These are phyloP conservation scores for Geococcyx californianus DNA, from an alignment of 2,113 vertebrate species.

Conservation along the genomic window DNA sequence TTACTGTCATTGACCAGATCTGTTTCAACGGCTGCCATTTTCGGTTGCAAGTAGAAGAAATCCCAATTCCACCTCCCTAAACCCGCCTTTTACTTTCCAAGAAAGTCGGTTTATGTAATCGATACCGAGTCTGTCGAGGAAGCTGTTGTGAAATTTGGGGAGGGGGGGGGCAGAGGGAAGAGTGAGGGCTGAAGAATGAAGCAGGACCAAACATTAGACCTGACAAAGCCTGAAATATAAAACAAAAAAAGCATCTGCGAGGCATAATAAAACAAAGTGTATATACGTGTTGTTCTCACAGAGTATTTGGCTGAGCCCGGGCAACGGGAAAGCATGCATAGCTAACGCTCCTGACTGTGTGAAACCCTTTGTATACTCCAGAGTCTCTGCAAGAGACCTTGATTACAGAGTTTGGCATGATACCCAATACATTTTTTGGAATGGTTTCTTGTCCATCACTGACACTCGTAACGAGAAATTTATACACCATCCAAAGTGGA, in stretches of 20 bases:
- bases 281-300: conserved; percentile 84
- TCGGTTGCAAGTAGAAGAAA: conserved; percentile 54
- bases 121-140: conserved; percentile 67
- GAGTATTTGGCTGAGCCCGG: conserved; percentile 84
- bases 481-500: conserved; percentile 87
- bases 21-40: conserved; percentile 68
- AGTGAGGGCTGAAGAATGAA: neutral
- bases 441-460: conserved; percentile 84
- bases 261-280: conserved; percentile 83
- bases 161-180: neutral
- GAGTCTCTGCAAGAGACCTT: conserved; percentile 84
- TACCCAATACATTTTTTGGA: conserved; percentile 84
- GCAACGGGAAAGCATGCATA: conserved; percentile 98
- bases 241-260: conserved; percentile 81
- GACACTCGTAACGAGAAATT: conserved; percentile 90
- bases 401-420: conserved; percentile 89
- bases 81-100: conserved; percentile 68
- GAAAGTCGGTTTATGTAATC: conserved; percentile 70
- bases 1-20: conserved; percentile 69
- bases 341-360: conserved; percentile 90
- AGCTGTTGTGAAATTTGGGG: neutral
- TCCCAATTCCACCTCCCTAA: neutral
- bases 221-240: conserved; percentile 79
- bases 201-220: conserved; percentile 59
- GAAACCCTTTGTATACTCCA: conserved; percentile 86